Percentiles rank a stretch among this genome's conserved stretches.
phyloP scores from a whole-genome alignment of 64 coral and sea anemone species.

The Catalaphyllia jardinei region DNA sequence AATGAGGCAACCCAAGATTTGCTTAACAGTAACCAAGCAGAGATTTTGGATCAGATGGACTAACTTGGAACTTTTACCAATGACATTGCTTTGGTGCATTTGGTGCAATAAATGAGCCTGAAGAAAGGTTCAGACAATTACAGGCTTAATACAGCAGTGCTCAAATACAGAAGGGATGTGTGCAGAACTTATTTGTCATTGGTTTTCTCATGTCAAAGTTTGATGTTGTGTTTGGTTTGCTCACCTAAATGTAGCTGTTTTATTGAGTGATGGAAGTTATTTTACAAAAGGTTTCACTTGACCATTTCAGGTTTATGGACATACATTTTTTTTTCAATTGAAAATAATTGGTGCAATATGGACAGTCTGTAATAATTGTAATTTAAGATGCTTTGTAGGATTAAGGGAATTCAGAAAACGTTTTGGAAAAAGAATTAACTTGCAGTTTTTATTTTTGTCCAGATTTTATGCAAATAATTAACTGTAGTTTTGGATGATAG shows the following conservation, averaged over 20 bases:
- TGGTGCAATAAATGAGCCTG: background rate
- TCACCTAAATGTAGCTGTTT: background rate
- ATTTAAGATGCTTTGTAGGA: background rate
- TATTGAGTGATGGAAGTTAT: background rate
- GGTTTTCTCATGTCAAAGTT: background rate
- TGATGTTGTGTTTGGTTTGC: no score
- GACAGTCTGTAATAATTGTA: background rate
- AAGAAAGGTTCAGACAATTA: background rate
- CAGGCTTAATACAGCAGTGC: background rate
- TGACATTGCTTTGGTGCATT: background rate
- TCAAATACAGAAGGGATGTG: background rate
- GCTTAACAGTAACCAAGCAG: background rate
- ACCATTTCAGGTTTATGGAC: background rate
- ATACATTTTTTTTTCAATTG: background rate
- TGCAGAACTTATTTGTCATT: background rate
- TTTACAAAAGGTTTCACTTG: background rate
- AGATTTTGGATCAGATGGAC: conserved; percentile 30
- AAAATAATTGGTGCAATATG: background rate
- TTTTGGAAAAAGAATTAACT: no score
- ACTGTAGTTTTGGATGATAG: no score
- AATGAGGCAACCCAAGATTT: conserved; percentile 1
- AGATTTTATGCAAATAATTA: no score
- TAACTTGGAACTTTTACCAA: background rate
- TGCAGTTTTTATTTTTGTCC: no score
- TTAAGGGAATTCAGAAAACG: background rate